phyloP scores from a whole-genome alignment of 2,888 invertebrate species.

The Agrochola circellaris region DNA sequence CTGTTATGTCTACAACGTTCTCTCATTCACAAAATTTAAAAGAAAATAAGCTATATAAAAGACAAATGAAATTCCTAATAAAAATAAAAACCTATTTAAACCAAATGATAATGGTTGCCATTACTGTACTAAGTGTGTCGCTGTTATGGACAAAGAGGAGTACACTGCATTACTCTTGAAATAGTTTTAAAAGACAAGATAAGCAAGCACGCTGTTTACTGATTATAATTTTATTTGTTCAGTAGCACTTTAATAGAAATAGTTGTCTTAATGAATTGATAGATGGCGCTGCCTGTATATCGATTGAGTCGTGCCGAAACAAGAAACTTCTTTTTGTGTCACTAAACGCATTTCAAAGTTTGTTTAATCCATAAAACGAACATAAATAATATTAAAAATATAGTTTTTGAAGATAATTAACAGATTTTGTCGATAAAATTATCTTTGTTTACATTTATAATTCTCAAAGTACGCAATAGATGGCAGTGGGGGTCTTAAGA shows the following conservation, averaged over 20 bases:
- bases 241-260: no score
- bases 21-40: no score
- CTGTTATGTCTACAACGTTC: no score
- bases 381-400: neutral
- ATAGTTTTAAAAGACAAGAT: neutral
- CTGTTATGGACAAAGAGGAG: neutral
- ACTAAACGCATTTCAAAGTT: neutral
- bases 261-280: conserved; percentile 2
- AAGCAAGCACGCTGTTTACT: neutral
- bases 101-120: no score
- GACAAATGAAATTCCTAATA: no score
- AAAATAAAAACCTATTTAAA: no score
- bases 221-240: no score
- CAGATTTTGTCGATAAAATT: neutral
- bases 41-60: no score
- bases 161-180: neutral
- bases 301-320: conserved; percentile 1
- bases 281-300: conserved; percentile 54
- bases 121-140: neutral
- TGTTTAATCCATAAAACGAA: neutral
- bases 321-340: neutral
- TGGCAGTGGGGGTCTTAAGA: conserved; percentile 40
- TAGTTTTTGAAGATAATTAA: neutral
- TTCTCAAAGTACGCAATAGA: conserved; percentile 41
- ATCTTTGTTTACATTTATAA: conserved; percentile 61